A percentile compares a stretch with the other conserved stretches of the same genome.
Conservation (phyloP, 2,797 vertebrate genomes). For the Clarias pachynema region DNA sequence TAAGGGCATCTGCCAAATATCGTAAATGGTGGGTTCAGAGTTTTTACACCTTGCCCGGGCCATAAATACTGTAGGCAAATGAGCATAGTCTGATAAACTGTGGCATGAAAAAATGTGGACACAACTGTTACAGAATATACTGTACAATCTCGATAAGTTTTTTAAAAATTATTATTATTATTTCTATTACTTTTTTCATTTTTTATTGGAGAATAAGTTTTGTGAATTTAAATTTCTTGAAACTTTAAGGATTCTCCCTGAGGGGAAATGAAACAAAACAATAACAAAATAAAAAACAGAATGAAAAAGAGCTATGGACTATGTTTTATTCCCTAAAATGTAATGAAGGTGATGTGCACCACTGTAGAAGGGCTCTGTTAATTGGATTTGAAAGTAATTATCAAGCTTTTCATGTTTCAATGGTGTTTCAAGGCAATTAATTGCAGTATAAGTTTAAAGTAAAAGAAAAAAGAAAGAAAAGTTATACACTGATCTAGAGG, state of each 20-base stretch:
- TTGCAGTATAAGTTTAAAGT: not conserved
- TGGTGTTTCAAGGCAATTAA: constrained; percentile 12
- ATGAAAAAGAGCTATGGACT: not conserved
- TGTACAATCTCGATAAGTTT: not conserved
- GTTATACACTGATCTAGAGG: constrained; percentile 13
- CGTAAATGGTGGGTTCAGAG: not conserved
- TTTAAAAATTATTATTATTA: not conserved
- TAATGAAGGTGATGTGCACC: not conserved
- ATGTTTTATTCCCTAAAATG: constrained; percentile 14
- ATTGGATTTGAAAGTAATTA: constrained; percentile 16
- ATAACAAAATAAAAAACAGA: not conserved
- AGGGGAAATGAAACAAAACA: not conserved
- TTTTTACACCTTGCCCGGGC: not conserved
- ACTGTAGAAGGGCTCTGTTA: constrained; percentile 6
- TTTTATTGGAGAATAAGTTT: not conserved
- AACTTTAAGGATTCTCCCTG: not conserved
- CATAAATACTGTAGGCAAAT: too few species aligned
- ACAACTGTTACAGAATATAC: not conserved
- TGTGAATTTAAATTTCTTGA: too few species aligned
- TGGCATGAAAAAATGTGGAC: not conserved
- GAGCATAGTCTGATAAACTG: not conserved
- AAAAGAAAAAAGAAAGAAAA: not conserved
- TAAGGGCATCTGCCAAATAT: too few species aligned
- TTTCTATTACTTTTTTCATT: not conserved
- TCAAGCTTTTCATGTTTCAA: constrained; percentile 8